Evolutionary conservation across 1,140 invertebrate species (phyloP), one percentile per base, ranked within the genome.

Genomic region (Drosophila pseudoananassae): DNA sequence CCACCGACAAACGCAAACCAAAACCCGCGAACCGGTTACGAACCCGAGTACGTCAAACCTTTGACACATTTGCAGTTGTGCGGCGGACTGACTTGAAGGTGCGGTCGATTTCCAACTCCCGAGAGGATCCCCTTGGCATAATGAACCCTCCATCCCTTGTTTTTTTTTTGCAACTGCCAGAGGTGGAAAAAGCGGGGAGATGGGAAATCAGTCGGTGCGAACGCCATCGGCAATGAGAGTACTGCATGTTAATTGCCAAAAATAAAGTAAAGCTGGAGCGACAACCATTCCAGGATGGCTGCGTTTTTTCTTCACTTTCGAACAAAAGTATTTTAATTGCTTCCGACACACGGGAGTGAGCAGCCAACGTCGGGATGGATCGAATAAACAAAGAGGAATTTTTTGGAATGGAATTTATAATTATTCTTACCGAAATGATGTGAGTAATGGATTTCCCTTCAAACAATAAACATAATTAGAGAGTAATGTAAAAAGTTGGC

Each of bases 181-280:
- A 1, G 38, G 23, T 6, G 14, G 38, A 1, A 56, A 20, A 10
- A 12, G 27, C 9, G 43, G 54, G 15, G 10, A 36, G 12, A 36
- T 12, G 46, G 46, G 23, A 14, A 29, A 25, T 17, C 27, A 46
- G 55, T 40, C 8, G 17, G 46, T 27, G 27, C 57, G 25, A 50
- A 63, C 46, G 61, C 61, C 65, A 68, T 69, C 65, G 54, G 61
- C 65, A 7, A 33, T 23, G 64, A 36, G 63, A 49, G 50, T 38
- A 56, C 49, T 69, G 65, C 65, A 68, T 68, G 65, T 55, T 69
- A 69, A 69, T 69, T 69, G 65, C 65, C 65, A 68, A 69, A 69
- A 68, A 69, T 68, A 69, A 69, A 69, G 31, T 55, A 69, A 68
- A 68, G 63, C 63, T 68, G 63, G 17, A 47, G 29, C 65, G 63